These are phyloP conservation scores for Incurvaria masculella DNA, from an alignment of 2,888 invertebrate species.

Conservation along the genomic window DNA sequence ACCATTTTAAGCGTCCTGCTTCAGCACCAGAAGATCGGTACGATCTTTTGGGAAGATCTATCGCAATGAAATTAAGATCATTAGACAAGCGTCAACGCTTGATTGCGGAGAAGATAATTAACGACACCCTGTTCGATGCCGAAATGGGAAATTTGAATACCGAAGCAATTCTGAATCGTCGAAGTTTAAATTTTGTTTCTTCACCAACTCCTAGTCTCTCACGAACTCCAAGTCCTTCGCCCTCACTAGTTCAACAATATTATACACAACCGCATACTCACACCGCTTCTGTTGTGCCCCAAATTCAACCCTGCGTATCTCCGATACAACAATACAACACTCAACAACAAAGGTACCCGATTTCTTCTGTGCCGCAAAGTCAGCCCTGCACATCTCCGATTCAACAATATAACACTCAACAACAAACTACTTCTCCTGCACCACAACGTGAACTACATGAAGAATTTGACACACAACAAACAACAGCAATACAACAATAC, in stretches of 20 bases:
- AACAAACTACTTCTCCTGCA: too few species aligned
- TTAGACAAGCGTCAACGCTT: conserved; percentile 9
- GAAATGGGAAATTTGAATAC: conserved; percentile 15
- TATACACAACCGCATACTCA: conserved; percentile 7
- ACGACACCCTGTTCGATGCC: conserved; percentile 15
- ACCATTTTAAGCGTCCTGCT: conserved; percentile 15
- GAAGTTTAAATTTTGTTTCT: conserved; percentile 7
- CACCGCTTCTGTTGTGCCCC: conserved; percentile 6
- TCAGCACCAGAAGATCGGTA: conserved; percentile 14
- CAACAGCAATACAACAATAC: too few species aligned
- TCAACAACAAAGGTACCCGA: too few species aligned
- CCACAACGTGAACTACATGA: too few species aligned
- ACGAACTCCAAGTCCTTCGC: conserved; percentile 7
- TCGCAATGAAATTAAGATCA: conserved; percentile 10
- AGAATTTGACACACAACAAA: too few species aligned
- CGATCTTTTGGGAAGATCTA: conserved; percentile 12
- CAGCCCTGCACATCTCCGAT: too few species aligned
- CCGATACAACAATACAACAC: too few species aligned
- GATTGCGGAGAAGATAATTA: too few species aligned
- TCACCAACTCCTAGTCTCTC: conserved; percentile 7
- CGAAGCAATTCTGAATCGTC: conserved; percentile 6
- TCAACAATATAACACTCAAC: too few species aligned
- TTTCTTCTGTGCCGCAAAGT: too few species aligned
- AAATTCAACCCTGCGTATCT: conserved; percentile 7
- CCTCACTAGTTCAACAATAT: conserved; percentile 8